A percentile compares a stretch with the other conserved stretches of the same genome.
Conservation (phyloP, 2,113 vertebrate genomes). For the Podarcis cretensis region DNA sequence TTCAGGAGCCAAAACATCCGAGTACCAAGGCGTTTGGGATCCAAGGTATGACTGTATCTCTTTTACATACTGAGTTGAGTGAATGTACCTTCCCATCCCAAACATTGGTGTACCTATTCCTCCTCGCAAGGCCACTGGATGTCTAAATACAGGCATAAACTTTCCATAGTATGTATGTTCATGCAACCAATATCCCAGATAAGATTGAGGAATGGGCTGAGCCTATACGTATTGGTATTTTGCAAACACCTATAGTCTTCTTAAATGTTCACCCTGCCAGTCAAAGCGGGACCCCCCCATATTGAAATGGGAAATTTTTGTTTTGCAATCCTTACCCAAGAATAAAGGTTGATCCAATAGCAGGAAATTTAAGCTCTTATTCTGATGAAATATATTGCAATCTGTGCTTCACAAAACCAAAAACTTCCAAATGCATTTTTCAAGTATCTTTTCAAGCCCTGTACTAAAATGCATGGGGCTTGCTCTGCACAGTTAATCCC, state of each 20-base stretch:
- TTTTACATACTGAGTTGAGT: neutral
- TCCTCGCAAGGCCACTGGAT: neutral
- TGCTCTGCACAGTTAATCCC: neutral
- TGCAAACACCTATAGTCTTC: too few species aligned
- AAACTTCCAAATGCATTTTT: neutral
- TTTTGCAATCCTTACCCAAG: neutral
- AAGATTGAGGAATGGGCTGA: neutral
- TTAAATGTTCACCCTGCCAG: neutral
- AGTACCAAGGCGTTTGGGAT: too few species aligned
- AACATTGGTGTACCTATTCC: neutral
- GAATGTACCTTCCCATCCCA: neutral
- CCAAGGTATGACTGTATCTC: neutral
- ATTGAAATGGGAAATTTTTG: too few species aligned
- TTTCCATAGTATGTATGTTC: neutral
- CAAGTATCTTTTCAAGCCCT: neutral
- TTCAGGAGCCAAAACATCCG: too few species aligned
- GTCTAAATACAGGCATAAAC: neutral
- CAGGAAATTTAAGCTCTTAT: neutral
- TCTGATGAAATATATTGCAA: neutral
- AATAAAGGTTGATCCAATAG: neutral
- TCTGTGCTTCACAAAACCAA: neutral
- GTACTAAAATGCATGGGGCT: neutral
- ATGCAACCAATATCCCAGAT: neutral
- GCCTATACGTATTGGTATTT: neutral
- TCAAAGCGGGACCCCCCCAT: neutral